Percentiles rank a stretch among this genome's conserved stretches.
These are phyloP conservation scores for Cyphomyrmex costatus DNA, from an alignment of 1,140 invertebrate genomes.

Conservation along the genomic window DNA sequence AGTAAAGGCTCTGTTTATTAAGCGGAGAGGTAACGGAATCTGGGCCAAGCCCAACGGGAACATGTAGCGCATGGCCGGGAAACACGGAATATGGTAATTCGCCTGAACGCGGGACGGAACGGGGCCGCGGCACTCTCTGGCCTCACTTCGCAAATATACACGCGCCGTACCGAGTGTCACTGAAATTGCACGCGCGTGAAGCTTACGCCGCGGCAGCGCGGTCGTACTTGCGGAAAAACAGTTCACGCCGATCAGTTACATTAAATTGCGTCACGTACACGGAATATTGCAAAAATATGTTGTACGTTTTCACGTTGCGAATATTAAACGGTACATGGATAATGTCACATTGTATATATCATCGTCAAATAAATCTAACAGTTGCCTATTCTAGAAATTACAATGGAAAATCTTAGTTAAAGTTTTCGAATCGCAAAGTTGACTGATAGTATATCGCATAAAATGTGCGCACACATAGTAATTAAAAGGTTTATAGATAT, in stretches of 20 bases:
- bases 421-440: neutral
- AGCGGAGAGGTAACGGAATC: conserved; percentile 58
- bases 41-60: conserved; percentile 67
- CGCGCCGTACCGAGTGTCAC: conserved; percentile 57
- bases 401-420: neutral
- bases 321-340: conserved; percentile 24
- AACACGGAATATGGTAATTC: conserved; percentile 74
- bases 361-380: neutral
- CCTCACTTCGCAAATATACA: conserved; percentile 56
- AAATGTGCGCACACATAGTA: neutral
- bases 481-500: neutral
- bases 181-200: conserved; percentile 59
- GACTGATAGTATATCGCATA: neutral
- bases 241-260: conserved; percentile 47
- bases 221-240: conserved; percentile 41
- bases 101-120: conserved; percentile 14
- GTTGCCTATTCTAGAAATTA: neutral
- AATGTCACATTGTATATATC: neutral
- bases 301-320: conserved; percentile 7
- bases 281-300: conserved; percentile 37
- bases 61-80: conserved; percentile 28
- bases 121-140: conserved; percentile 13
- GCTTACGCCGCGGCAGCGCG: conserved; percentile 42
- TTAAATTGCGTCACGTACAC: conserved; percentile 45
- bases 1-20: conserved; percentile 72